Base-by-base conservation (phyloP, 2,113 vertebrate genomes). In the Misgurnus anguillicaudatus region DNA sequence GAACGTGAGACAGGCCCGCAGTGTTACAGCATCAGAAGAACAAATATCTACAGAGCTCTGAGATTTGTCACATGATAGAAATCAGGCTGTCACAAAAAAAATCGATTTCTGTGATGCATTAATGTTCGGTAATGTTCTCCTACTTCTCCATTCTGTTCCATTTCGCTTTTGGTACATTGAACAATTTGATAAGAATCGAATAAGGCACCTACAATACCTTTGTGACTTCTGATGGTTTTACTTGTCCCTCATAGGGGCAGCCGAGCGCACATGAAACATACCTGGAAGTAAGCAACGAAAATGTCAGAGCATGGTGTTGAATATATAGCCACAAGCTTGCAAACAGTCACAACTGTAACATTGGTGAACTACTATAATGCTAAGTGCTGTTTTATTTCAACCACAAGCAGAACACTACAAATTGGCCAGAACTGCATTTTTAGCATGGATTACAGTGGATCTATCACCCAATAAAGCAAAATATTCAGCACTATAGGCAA, bases 221-320 rank as follows among this genome's bases (percentile, higher is more conserved):
- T 62, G 94, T 91, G 78, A 97, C 96, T 93, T 96, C 96, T 62
- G 91, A 88, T 10, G 95, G 93, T 39, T 86, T 51, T 71, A 96
- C 76, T 9, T 84, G 87, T 92, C 96, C 96, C 91, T 98, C 96
- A 45, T 96, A 94, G 0, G 96, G 96, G 72, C 97, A 98, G 81
- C 96, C 96, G 71, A 98, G 88, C 3, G 89, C 93, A 90, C 96
- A 99, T 2, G 96, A 99, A 58, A 98, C 95, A 79, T 98, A 98
- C 82, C 97, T 99, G 83, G 61, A 86, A 31, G 38, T 4, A 60
- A 58, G 17, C 1, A 8, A 63, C 17, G 53, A n/a, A 78, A 41
- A 19, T 61, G 9, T 64, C 14, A 65, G 51, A 53, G 63, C 4
- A 38, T 17, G 31, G 6, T 36, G 38, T 24, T 42, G 16, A 21